Conservation (phyloP, 2,113 vertebrate genomes). For the Nothobranchius kuhntae region DNA sequence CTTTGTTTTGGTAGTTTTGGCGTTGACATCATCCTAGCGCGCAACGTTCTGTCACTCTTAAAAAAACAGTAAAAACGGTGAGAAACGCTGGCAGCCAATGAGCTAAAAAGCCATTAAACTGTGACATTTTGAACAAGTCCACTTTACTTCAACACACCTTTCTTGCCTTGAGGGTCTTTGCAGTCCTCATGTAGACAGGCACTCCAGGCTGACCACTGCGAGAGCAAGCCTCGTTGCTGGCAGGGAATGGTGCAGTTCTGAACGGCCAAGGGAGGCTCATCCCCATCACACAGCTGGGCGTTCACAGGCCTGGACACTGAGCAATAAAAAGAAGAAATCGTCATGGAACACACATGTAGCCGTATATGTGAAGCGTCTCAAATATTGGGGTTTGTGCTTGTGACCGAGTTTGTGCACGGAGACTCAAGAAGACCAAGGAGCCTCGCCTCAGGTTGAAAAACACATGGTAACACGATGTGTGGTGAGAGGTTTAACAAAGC, state of each 20-base stretch:
- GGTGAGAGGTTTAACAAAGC: neutral
- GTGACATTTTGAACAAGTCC: too few relatives aligned
- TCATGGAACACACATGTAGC: slow-evolving; percentile 14
- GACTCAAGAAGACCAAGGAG: slow-evolving; percentile 8
- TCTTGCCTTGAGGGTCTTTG: slow-evolving; percentile 83
- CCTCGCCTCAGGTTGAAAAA: slow-evolving; percentile 3
- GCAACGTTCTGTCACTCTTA: too few relatives aligned
- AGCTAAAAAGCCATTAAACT: too few relatives aligned
- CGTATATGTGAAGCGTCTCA: neutral
- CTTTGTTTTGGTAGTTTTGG: too few relatives aligned
- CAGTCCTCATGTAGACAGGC: slow-evolving; percentile 88
- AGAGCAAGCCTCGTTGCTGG: slow-evolving; percentile 81
- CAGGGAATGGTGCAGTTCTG: slow-evolving; percentile 86
- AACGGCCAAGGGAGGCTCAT: slow-evolving; percentile 77
- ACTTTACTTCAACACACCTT: slow-evolving; percentile 75
- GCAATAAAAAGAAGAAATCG: slow-evolving; percentile 33
- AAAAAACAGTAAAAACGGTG: too few relatives aligned
- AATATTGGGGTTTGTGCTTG: neutral
- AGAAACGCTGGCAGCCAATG: too few relatives aligned
- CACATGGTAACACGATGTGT: neutral
- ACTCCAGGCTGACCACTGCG: slow-evolving; percentile 88
- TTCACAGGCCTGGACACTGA: slow-evolving; percentile 87
- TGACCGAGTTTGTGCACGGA: neutral
- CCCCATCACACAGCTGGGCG: slow-evolving; percentile 79
- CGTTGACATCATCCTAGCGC: too few relatives aligned